Conservation (phyloP, 2,888 invertebrate genomes). For the Hydropsyche betteni region DNA sequence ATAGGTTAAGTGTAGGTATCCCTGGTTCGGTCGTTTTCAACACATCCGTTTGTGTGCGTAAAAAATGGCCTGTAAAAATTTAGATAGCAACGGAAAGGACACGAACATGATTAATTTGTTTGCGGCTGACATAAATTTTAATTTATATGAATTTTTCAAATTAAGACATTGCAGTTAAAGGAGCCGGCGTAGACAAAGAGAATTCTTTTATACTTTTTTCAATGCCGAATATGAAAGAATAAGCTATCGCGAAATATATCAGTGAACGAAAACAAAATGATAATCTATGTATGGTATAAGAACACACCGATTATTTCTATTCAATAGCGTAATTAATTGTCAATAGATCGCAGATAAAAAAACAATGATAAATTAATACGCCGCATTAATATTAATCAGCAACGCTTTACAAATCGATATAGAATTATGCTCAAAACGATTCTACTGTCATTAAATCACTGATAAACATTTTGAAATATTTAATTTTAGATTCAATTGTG, state of each 20-base stretch:
- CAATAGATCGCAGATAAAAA: background rate
- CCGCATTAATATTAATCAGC: constrained; percentile 10
- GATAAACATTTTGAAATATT: no score
- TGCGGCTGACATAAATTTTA: constrained; percentile 50
- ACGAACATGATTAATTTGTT: constrained; percentile 50
- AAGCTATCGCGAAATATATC: no score
- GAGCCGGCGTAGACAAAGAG: constrained; percentile 34
- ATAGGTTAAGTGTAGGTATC: constrained; percentile 18
- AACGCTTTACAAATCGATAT: constrained; percentile 5
- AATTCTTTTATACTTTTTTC: background rate
- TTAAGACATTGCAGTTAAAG: constrained; percentile 43
- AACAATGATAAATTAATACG: constrained; percentile 15
- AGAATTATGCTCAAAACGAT: background rate
- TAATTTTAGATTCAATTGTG: no score
- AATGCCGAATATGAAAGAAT: background rate
- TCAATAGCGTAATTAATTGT: no score
- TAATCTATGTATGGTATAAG: no score
- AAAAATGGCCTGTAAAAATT: constrained; percentile 45
- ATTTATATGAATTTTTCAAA: constrained; percentile 47
- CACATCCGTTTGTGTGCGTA: constrained; percentile 35
- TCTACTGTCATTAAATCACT: no score
- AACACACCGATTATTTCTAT: no score
- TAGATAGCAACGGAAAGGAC: constrained; percentile 49
- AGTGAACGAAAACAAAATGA: no score
- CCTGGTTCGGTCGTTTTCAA: constrained; percentile 12